Base-by-base conservation (phyloP, 2,888 invertebrate genomes). In the Torymus texanus region DNA sequence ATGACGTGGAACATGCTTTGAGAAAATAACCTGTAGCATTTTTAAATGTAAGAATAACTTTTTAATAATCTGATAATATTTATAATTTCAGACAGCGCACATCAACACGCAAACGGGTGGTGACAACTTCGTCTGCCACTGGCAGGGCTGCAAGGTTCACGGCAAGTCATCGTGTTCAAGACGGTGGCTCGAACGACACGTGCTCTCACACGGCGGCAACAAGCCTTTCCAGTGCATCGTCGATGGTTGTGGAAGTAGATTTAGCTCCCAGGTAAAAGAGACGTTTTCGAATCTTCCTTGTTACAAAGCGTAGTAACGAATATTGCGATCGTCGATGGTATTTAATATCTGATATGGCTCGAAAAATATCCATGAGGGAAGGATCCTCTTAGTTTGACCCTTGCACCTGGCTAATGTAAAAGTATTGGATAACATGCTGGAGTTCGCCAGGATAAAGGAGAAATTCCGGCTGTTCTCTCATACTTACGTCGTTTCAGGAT, bases 211-310 rank as follows among this genome's bases (percentile, higher is more conserved):
- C 91, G 95, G 96, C 78, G 94, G 94, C 72, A 97, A 96, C 91
- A 97, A 98, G 90, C 97, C 97, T 29, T 98, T 97, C 92, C 94
- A 96, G 87, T 98, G 98, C 91, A 98, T 98, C 90, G 96, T 98
- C 85, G 97, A 97, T 88, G 96, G 97, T 86, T 98, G 98, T 91
- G 97, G 97, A 85, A 94, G 94, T 86, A 92, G 96, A 86, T 96
- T 96, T 89, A 95, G 95, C 87, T 95, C 96, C 81, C 96, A 96
- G 95, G 96, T 96, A 89, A 53, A 41, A 71, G 24, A 29, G 72
- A 29, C 59, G 73, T 77, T 78, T 71, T 73, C 55, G 18, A 80
- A 63, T 51, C 65, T 68, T 14, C 18, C 51, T 55, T 8, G 41
- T 11, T 14, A 58, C 18, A 5, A 1, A 1, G 53, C 24, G 16